phyloP scores from a whole-genome alignment of 2,797 vertebrate species.

The Menidia menidia region DNA sequence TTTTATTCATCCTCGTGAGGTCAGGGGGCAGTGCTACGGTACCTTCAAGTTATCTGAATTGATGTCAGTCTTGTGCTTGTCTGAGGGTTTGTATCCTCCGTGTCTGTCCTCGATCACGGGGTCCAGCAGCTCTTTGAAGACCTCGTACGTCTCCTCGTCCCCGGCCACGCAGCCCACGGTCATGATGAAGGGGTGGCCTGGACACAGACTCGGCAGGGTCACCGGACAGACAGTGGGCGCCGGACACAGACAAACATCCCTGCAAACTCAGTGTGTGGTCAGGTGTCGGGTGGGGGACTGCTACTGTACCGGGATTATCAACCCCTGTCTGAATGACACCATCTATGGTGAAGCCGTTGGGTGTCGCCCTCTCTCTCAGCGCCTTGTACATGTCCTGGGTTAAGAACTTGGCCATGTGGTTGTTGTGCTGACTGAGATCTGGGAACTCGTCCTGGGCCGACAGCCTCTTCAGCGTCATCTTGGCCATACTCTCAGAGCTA shows the following conservation, averaged over 20 bases:
- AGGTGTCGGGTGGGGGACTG: slow-evolving; percentile 20
- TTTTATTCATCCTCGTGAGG: neutral
- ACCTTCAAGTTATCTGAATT: slow-evolving; percentile 91
- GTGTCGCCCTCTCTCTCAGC: slow-evolving; percentile 74
- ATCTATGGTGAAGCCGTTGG: slow-evolving; percentile 81
- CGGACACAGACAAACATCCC: slow-evolving; percentile 2
- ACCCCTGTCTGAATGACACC: slow-evolving; percentile 86
- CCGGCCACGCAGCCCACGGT: slow-evolving; percentile 95
- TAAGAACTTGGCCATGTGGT: slow-evolving; percentile 81
- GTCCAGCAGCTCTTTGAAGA: slow-evolving; percentile 91
- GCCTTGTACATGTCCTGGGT: slow-evolving; percentile 77
- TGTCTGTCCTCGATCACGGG: slow-evolving; percentile 93
- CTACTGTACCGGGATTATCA: slow-evolving; percentile 88
- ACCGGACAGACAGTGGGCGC: neutral
- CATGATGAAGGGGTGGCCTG: slow-evolving; percentile 96
- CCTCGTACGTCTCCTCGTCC: slow-evolving; percentile 93
- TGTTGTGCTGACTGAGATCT: slow-evolving; percentile 83
- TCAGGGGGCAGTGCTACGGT: slow-evolving; percentile 43
- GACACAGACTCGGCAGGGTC: slow-evolving; percentile 17
- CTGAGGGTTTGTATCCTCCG: slow-evolving; percentile 94
- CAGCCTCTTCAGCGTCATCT: slow-evolving; percentile 79
- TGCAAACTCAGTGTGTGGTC: slow-evolving; percentile 16
- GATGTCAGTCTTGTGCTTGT: slow-evolving; percentile 96
- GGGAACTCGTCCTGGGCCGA: slow-evolving; percentile 83
- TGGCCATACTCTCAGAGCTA: slow-evolving; percentile 77